Evolutionary conservation across 2,888 invertebrate species (phyloP).

Genomic region (Dinocampus coccinellae): DNA sequence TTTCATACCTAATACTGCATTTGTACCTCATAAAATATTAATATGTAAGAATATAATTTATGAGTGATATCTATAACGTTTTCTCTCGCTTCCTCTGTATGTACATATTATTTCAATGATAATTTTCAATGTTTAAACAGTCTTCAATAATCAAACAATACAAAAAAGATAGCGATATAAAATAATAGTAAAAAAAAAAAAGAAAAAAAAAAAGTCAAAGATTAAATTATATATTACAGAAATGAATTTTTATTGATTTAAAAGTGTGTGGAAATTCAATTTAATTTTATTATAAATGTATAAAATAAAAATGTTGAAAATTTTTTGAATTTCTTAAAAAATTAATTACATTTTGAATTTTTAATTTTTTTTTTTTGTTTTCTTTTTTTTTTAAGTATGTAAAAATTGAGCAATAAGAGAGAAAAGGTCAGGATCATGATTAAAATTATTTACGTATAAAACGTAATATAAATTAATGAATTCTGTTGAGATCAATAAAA

Average conservation of each 20-base stretch:
- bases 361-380: no score
- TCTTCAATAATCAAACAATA: background rate
- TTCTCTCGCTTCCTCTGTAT: background rate
- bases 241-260: background rate
- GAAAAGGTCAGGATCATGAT: background rate
- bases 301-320: no score
- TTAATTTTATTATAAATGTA: no score
- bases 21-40: constrained; percentile 23
- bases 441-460: background rate
- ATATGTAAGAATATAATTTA: no score
- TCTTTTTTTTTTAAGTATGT: no score
- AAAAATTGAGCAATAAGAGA: background rate
- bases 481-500: background rate
- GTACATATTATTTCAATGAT: background rate
- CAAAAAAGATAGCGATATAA: background rate
- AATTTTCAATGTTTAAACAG: background rate
- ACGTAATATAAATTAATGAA: background rate
- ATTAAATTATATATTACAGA: background rate
- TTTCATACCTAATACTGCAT: constrained; percentile 13
- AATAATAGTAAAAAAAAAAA: no score
- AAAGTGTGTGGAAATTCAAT: no score
- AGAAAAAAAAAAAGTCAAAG: background rate
- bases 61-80: constrained; percentile 6
- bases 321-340: no score
- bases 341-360: no score